A percentile compares a stretch with the other conserved stretches of the same genome.
Evolutionary conservation across 1,140 invertebrate species (phyloP).

Genomic region (Sitophilus oryzae): DNA sequence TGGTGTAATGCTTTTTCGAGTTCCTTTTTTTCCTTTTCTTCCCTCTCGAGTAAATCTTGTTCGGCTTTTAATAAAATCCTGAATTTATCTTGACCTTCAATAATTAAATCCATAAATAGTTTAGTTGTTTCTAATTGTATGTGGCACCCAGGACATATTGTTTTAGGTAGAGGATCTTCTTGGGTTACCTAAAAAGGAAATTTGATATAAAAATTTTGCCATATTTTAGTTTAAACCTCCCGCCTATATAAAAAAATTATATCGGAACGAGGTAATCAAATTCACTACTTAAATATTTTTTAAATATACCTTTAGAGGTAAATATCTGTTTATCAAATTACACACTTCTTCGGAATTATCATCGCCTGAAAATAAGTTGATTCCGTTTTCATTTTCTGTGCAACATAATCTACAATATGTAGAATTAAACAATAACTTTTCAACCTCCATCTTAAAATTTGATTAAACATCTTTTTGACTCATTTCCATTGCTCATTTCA

Average conservation of each 20-base stretch:
- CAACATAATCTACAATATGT: constrained; percentile 66
- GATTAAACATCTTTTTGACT: too few relatives aligned
- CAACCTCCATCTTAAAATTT: constrained; percentile 29
- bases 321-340: constrained; percentile 61
- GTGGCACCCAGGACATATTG: constrained; percentile 68
- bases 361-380: constrained; percentile 53
- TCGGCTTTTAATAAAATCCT: constrained; percentile 50
- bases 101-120: constrained; percentile 63
- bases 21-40: constrained; percentile 36
- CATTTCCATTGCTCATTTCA: too few relatives aligned
- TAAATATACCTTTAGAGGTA: constrained; percentile 61
- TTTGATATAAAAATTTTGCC: constrained; percentile 1
- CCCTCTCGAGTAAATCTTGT: constrained; percentile 30
- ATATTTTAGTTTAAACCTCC: constrained; percentile 8
- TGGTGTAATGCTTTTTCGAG: constrained; percentile 37
- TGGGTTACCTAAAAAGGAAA: constrained; percentile 51
- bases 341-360: constrained; percentile 56
- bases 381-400: constrained; percentile 62
- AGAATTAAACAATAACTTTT: constrained; percentile 46
- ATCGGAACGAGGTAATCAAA: constrained; percentile 50
- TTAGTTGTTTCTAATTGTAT: constrained; percentile 66
- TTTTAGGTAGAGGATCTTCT: constrained; percentile 61
- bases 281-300: constrained; percentile 47
- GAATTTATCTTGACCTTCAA: constrained; percentile 59
- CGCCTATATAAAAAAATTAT: neutral